Percentiles rank a stretch among this genome's conserved stretches.
phyloP scores from a whole-genome alignment of 2,797 vertebrate genomes.

The Gadopsis marmoratus region DNA sequence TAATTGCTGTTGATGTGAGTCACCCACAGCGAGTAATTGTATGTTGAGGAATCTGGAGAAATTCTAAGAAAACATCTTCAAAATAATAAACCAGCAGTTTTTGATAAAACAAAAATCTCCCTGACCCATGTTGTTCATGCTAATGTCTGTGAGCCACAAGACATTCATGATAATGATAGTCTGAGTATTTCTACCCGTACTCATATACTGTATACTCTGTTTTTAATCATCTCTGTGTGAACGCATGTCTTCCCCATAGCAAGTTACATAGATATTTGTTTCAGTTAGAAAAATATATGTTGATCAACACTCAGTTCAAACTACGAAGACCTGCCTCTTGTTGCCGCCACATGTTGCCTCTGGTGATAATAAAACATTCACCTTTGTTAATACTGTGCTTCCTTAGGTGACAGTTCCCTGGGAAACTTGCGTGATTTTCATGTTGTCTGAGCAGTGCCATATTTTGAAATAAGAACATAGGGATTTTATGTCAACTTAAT shows the following conservation, averaged over 20 bases:
- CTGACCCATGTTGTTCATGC: background rate
- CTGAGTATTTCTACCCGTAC: background rate
- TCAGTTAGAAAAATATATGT: background rate
- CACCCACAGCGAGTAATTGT: no score
- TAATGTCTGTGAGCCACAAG: background rate
- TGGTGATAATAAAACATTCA: conserved; percentile 26
- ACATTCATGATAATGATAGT: background rate
- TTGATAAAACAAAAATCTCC: background rate
- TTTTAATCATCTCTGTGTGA: background rate
- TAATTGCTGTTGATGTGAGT: background rate
- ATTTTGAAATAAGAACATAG: conserved; percentile 63
- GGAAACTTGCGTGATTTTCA: conserved; percentile 42
- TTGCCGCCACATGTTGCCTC: background rate
- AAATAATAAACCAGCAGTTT: background rate
- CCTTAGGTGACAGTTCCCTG: conserved; percentile 29
- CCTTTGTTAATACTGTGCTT: conserved; percentile 36
- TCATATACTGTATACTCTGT: conserved; percentile 9
- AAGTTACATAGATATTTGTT: background rate
- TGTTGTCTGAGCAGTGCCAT: conserved; percentile 42
- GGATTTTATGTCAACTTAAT: conserved; percentile 66
- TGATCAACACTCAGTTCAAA: conserved; percentile 8
- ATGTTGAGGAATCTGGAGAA: background rate
- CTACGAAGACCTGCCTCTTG: background rate
- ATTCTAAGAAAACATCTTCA: background rate
- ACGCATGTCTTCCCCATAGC: conserved; percentile 10